phyloP scores from a whole-genome alignment of 2,797 vertebrate genomes.

The Phataginus tricuspis region DNA sequence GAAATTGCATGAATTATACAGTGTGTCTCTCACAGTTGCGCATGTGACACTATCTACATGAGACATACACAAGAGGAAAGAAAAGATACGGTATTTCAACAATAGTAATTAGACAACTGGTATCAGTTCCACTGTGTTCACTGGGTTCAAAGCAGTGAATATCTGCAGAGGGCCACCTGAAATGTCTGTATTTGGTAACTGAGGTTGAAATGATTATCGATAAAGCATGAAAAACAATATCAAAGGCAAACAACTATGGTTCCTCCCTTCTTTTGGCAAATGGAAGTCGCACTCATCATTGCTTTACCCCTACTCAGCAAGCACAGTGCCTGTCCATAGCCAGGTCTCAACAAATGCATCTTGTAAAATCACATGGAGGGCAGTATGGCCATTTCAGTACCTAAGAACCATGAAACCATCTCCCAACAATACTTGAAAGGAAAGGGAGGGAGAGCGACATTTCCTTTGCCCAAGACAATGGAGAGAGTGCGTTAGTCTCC shows the following conservation, averaged over 20 bases:
- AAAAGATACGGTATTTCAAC: background rate
- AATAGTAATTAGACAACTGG: background rate
- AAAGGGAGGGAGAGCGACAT: background rate
- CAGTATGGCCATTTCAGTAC: background rate
- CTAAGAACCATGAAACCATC: background rate
- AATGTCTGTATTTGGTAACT: constrained; percentile 53
- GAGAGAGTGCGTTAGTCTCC: background rate
- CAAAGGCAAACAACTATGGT: constrained; percentile 21
- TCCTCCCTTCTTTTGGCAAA: constrained; percentile 55
- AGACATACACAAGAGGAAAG: background rate
- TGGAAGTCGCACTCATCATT: background rate
- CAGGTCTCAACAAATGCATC: background rate
- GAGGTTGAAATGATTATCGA: constrained; percentile 28
- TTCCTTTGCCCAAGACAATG: background rate
- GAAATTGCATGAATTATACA: background rate
- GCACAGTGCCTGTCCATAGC: background rate
- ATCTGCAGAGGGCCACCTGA: constrained; percentile 18
- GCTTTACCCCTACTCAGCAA: background rate
- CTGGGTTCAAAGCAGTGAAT: background rate
- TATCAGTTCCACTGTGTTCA: background rate
- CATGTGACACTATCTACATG: background rate
- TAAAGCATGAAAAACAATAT: constrained; percentile 56
- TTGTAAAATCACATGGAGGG: background rate
- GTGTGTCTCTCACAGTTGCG: background rate
- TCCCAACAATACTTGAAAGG: background rate